phyloP scores from a whole-genome alignment of 2,797 vertebrate genomes.

The Muscicapa comitata region DNA sequence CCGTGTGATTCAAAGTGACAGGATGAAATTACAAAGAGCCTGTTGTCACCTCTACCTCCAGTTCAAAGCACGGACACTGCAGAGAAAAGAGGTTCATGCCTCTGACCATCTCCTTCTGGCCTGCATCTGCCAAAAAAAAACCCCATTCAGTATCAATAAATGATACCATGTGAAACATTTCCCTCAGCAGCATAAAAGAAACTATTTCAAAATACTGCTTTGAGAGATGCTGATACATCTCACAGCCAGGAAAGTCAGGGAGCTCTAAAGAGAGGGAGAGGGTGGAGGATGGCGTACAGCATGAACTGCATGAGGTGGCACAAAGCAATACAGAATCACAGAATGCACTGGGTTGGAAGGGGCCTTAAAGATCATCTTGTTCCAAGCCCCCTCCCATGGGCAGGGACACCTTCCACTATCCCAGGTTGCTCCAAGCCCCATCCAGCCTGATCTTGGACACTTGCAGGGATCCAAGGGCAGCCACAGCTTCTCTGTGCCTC shows the following conservation, averaged over 20 bases:
- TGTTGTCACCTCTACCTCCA: not conserved
- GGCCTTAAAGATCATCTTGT: not conserved
- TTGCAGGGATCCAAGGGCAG: not conserved
- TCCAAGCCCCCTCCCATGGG: not conserved
- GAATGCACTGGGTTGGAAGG: not conserved
- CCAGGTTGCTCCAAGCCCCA: not conserved
- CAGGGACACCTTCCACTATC: not conserved
- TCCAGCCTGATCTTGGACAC: not conserved
- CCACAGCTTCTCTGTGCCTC: not conserved
- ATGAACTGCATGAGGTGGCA: not conserved
- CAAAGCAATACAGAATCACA: not conserved
- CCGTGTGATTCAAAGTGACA: not conserved
- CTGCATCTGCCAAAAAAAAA: not conserved
- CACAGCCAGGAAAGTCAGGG: not conserved
- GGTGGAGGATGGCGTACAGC: not conserved
- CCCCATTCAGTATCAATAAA: not conserved
- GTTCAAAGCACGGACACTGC: not conserved
- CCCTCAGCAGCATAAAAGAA: not conserved
- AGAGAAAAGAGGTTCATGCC: not conserved
- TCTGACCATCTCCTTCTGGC: not conserved
- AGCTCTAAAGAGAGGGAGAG: not conserved
- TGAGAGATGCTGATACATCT: not conserved
- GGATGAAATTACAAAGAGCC: slow-evolving; percentile 15
- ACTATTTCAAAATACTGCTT: not conserved
- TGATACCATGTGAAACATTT: not conserved